Evolutionary conservation across 1,140 invertebrate species (phyloP), one percentile per base, ranked within the genome.

Genomic region (Trichoplusia ni): DNA sequence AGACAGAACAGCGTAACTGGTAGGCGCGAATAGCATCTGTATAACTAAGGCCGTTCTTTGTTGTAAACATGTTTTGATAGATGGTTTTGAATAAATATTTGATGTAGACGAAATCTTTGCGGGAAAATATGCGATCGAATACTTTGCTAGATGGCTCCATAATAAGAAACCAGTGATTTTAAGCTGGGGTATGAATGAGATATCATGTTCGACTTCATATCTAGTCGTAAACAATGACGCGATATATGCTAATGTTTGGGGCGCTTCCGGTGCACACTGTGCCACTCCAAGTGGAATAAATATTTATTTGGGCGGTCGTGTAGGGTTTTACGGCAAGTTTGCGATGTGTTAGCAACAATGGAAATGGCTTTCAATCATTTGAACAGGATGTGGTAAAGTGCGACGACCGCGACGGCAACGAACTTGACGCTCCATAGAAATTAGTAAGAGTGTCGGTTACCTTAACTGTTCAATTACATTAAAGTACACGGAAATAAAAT

Each of bases 361-460:
- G 27, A 74, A 79, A 77, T 63, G 68, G 70, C 69, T 62, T 73
- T 77, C 59, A 51, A 56, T 51, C 21, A 61, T 64, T 60, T 67
- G 72, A 76, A 80, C 79, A 82, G 80, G 82, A 84, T 80, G 71
- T 75, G 68, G 73, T 65, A 67, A 67, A 73, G 80, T 76, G 77
- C 81, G 75, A 47, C 81, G 79, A 79, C 82, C 75, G 76, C 71
- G 63, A 53, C 69, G 69, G 69, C 75, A 79, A 82, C 77, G 72
- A 82, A 80, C 77, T 77, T 64, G 7, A 53, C 49, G 62, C 69
- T 73, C 81, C 72, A 73, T 75, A 78, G 77, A 81, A 79, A 79
- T 76, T 67, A 64, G 46, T 37, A 54, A 60, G 56, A 40, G 31
- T 16, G 21, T 21, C 56, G 18, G 18, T 29, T 47, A 42, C 42